Evolutionary conservation across 2,888 invertebrate genomes (phyloP).

Genomic region (Lordiphosa andalusiaca): DNA sequence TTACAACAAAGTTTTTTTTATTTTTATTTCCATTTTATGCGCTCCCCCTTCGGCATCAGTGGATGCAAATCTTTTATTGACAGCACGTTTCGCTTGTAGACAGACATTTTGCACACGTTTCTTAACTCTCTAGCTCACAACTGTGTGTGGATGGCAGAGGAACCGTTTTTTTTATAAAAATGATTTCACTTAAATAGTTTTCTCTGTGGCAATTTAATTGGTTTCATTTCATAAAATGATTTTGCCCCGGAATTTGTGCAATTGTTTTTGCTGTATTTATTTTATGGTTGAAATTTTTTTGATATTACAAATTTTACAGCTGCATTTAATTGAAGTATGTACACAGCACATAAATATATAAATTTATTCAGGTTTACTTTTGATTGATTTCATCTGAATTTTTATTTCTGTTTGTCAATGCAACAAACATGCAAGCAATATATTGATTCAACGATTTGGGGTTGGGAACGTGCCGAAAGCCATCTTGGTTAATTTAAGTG

Average conservation of each 20-base stretch:
- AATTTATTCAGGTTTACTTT: slow-evolving; percentile 13
- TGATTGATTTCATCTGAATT: slow-evolving; percentile 54
- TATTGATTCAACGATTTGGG: slow-evolving; percentile 54
- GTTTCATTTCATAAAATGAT: slow-evolving; percentile 23
- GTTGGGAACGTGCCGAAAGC: neutral
- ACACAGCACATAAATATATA: slow-evolving; percentile 5
- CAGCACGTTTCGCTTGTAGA: slow-evolving; percentile 63
- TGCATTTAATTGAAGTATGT: slow-evolving; percentile 44
- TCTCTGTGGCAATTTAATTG: slow-evolving; percentile 41
- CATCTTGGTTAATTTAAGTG: neutral
- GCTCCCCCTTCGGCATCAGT: slow-evolving; percentile 18
- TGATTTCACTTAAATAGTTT: slow-evolving; percentile 15
- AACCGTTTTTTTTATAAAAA: slow-evolving; percentile 14
- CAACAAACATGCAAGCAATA: slow-evolving; percentile 23
- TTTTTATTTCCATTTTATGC: slow-evolving; percentile 5
- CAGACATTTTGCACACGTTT: slow-evolving; percentile 55
- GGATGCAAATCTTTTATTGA: slow-evolving; percentile 74
- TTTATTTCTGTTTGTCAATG: slow-evolving; percentile 13
- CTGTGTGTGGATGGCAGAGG: neutral
- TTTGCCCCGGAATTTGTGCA: slow-evolving; percentile 17
- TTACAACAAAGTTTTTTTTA: slow-evolving; percentile 43
- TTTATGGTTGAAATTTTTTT: slow-evolving; percentile 3
- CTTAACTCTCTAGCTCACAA: slow-evolving; percentile 4
- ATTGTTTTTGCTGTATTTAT: slow-evolving; percentile 6
- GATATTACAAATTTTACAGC: slow-evolving; percentile 29